Evolutionary conservation across 2,113 vertebrate genomes (phyloP).

Genomic region (Ictidomys tridecemlineatus): DNA sequence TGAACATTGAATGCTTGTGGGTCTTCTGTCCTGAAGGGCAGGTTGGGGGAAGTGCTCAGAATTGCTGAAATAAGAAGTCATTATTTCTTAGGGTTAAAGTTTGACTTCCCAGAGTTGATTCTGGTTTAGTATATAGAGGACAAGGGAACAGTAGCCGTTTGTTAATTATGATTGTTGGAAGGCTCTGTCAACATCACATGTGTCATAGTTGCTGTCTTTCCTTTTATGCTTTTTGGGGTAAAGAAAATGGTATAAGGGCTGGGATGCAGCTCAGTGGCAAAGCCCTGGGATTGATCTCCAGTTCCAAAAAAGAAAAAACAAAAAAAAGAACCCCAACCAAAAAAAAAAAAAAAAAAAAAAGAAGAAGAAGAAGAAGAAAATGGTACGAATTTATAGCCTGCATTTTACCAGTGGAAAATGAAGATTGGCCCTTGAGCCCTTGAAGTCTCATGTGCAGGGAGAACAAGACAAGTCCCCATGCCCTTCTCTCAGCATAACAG

Average conservation of each 20-base stretch:
- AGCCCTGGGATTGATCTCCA: too few species aligned
- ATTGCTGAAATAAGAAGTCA: background rate
- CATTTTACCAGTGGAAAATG: background rate
- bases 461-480: too few species aligned
- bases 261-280: too few species aligned
- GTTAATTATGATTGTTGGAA: accelerated
- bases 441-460: too few species aligned
- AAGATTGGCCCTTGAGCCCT: background rate
- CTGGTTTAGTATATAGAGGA: background rate
- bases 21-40: background rate
- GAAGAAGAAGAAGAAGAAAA: too few species aligned
- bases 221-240: background rate
- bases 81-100: too few species aligned
- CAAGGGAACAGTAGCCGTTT: background rate
- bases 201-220: accelerated
- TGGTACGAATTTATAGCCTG: too few species aligned
- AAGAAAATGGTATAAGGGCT: background rate
- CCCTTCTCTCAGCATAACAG: too few species aligned
- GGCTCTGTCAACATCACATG: accelerated
- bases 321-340: too few species aligned
- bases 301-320: too few species aligned
- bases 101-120: background rate
- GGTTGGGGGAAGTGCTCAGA: too few species aligned
- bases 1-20: accelerated
- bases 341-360: too few species aligned